Evolutionary conservation across 2,888 invertebrate genomes (phyloP).

Genomic region (Trachelus tabidus): DNA sequence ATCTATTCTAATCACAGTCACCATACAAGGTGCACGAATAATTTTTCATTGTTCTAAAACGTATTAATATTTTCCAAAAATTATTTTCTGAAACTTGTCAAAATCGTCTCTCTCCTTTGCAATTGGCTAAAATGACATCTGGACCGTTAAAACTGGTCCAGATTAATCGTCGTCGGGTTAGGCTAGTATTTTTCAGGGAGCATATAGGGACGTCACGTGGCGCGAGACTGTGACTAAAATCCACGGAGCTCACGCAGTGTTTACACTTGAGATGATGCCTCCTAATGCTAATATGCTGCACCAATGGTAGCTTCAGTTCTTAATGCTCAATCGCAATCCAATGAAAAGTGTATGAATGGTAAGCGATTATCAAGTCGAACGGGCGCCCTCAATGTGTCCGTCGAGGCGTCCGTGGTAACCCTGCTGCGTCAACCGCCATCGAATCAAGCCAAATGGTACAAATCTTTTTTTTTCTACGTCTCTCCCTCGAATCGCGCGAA

Average conservation of each 20-base stretch:
- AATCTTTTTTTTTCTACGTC: constrained; percentile 31
- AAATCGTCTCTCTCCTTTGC: background rate
- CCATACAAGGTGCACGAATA: background rate
- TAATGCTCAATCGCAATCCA: constrained; percentile 67
- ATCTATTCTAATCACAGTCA: background rate
- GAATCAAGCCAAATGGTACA: constrained; percentile 54
- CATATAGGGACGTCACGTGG: constrained; percentile 46
- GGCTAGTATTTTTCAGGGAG: background rate
- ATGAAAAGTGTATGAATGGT: constrained; percentile 65
- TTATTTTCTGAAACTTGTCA: background rate
- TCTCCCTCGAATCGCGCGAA: background rate
- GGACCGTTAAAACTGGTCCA: background rate
- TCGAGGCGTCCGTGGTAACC: constrained; percentile 63
- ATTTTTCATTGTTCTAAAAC: background rate
- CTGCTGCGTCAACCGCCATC: constrained; percentile 38
- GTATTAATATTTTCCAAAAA: background rate
- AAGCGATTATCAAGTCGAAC: constrained; percentile 66
- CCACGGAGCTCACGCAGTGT: constrained; percentile 64
- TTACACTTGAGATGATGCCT: constrained; percentile 67
- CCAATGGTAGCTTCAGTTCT: constrained; percentile 40
- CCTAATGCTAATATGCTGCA: constrained; percentile 62
- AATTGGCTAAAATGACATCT: background rate
- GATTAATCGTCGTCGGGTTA: background rate
- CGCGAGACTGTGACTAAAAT: constrained; percentile 64
- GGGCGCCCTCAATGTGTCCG: constrained; percentile 66